These are phyloP conservation scores for Epinotia brunnichana DNA, from an alignment of 2,888 invertebrate species.

Conservation along the genomic window DNA sequence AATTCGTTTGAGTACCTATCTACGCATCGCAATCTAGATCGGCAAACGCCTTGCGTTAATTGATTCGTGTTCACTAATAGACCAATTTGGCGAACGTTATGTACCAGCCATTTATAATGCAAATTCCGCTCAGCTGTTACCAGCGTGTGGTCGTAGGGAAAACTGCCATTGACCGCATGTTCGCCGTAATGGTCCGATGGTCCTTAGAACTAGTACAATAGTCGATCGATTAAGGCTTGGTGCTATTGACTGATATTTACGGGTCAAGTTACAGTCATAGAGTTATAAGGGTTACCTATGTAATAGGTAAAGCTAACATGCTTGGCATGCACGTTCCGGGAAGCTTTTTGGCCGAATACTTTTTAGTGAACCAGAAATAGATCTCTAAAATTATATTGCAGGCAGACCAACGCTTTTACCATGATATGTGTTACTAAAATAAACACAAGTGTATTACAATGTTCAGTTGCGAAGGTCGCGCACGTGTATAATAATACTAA, in stretches of 20 bases:
- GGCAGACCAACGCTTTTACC: conserved; percentile 4
- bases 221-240: conserved; percentile 4
- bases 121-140: conserved; percentile 68
- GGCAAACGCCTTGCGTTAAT: conserved; percentile 59
- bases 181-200: conserved; percentile 33
- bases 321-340: not conserved
- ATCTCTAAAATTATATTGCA: not conserved
- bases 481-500: conserved; percentile 13
- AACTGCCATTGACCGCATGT: conserved; percentile 54
- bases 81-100: conserved; percentile 51
- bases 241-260: not conserved
- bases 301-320: not conserved
- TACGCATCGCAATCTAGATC: conserved; percentile 55
- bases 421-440: conserved; percentile 19
- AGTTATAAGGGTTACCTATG: not conserved
- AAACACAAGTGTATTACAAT: conserved; percentile 17
- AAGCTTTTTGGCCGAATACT: not conserved
- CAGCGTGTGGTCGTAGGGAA: conserved; percentile 44
- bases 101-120: conserved; percentile 65
- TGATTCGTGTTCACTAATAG: conserved; percentile 59
- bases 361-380: not conserved
- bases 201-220: conserved; percentile 6
- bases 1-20: conserved; percentile 40
- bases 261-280: not conserved
- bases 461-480: conserved; percentile 9